Evolutionary conservation across 2,113 vertebrate genomes (phyloP), one percentile per base, ranked within the genome.

Genomic region (Scytalopus superciliaris): DNA sequence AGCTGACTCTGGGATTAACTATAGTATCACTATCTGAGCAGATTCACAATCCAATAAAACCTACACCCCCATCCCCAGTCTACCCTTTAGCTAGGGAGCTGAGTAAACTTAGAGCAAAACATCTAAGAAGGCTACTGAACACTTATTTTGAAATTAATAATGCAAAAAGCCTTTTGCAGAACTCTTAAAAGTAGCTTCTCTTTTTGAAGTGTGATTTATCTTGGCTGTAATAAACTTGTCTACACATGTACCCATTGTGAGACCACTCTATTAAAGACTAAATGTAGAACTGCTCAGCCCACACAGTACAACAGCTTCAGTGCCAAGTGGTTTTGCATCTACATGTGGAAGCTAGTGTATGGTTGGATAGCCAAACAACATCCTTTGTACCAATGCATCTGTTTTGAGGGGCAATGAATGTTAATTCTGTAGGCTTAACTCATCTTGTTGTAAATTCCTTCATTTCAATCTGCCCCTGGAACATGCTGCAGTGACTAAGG

Each of bases 221-320:
- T 75, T 72, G 4, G 37, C 13, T 66, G 0, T 23, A 42, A 17
- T 2, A 19, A 59, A 47, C 16, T 21, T 68, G 3, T 0, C 23
- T 77, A 37, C 3, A 39, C 4, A 31, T 67, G 30, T 57, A 27
- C 6, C 21, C 9, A 22, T 23, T 14, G 30, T n/a, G 18, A 62
- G 45, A 44, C 4, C 4, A 17, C 16, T 16, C 16, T 16, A 7
- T 47, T 72, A 37, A 53, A 75, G 49, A 12, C 21, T 57, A 10
- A 53, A 78, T 14, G 17, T 10, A 60, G 13, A 87, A 57, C 25
- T 5, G 33, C 22, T 39, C 37, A 67, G 33, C 18, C 18, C 2
- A 2, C 50, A 31, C 33, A 69, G 31, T 40, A 1, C 5, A 63
- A 67, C 19, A 24, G 18, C 44, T 63, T 75, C 13, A 24, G 35